phyloP scores from a whole-genome alignment of 2,797 vertebrate genomes.

The Zalophus californianus region DNA sequence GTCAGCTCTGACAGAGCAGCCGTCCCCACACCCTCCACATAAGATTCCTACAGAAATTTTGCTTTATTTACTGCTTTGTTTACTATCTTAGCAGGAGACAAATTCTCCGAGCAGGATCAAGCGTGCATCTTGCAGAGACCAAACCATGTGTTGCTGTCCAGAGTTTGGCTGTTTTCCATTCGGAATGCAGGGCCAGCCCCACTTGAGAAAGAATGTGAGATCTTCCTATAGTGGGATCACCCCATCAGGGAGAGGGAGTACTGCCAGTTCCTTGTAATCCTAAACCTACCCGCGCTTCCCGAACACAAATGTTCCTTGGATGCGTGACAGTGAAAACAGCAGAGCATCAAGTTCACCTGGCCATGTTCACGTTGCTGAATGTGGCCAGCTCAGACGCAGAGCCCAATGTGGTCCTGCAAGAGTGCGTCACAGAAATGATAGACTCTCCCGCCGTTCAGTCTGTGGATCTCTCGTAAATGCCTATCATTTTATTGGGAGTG shows the following conservation, averaged over 20 bases:
- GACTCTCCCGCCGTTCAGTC: background rate
- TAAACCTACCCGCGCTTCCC: background rate
- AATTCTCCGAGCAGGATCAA: conserved; percentile 23
- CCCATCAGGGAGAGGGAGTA: background rate
- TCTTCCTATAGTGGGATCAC: background rate
- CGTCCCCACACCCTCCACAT: background rate
- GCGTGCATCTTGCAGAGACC: conserved; percentile 42
- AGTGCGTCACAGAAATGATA: background rate
- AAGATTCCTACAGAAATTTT: conserved; percentile 51
- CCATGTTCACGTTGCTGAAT: background rate
- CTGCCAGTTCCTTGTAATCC: background rate
- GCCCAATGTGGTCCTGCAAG: background rate
- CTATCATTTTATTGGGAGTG: background rate
- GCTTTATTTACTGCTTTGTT: conserved; percentile 21
- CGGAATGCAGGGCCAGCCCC: background rate
- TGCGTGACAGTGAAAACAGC: conserved; percentile 13
- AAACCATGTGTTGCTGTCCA: conserved; percentile 41
- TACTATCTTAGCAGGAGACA: conserved; percentile 53
- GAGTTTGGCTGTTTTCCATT: conserved; percentile 19
- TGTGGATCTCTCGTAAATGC: background rate
- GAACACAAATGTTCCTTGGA: background rate
- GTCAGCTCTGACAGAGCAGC: background rate
- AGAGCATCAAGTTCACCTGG: background rate
- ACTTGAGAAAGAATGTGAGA: background rate
- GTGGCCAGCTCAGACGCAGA: background rate